phyloP scores from a whole-genome alignment of 53 echinoderm and acorn worm genomes.

The Holothuria scabra region DNA sequence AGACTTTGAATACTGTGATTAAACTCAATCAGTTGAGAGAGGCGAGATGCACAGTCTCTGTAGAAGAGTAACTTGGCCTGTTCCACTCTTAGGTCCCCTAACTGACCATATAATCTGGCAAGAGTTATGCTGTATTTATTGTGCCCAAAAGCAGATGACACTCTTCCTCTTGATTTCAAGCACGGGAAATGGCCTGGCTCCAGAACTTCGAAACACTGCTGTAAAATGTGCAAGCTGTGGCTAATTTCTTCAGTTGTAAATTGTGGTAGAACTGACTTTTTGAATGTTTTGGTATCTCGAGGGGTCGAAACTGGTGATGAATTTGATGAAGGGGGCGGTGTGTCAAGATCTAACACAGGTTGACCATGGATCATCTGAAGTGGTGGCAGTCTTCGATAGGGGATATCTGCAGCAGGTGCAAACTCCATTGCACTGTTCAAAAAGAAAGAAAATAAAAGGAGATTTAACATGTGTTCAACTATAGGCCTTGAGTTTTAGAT shows the following conservation, averaged over 20 bases:
- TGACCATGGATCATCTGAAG: conserved; percentile 89
- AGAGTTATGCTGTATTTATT: conserved; percentile 94
- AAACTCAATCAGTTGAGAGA: conserved; percentile 78
- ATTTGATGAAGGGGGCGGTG: conserved; percentile 83
- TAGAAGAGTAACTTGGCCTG: conserved; percentile 75
- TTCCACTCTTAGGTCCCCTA: conserved; percentile 71
- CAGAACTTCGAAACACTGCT: conserved; percentile 84
- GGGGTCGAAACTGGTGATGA: conserved; percentile 63
- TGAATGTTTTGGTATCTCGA: conserved; percentile 33
- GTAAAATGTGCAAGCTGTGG: conserved; percentile 77
- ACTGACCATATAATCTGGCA: conserved; percentile 66
- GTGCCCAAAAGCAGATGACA: conserved; percentile 88
- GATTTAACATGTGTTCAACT: no score
- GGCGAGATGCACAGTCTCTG: conserved; percentile 78
- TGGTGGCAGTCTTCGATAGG: conserved; percentile 80
- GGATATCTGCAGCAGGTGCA: conserved; percentile 58
- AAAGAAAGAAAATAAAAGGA: no score
- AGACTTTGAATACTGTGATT: conserved; percentile 73
- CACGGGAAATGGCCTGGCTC: conserved; percentile 76
- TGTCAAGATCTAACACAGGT: conserved; percentile 90
- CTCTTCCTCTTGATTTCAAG: conserved; percentile 69
- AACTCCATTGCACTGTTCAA: conserved; percentile 38
- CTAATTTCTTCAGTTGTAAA: conserved; percentile 88
- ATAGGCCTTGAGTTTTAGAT: no score
- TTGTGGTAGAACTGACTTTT: conserved; percentile 53